phyloP scores from a whole-genome alignment of 2,888 invertebrate genomes.

The Drosophila differens region DNA sequence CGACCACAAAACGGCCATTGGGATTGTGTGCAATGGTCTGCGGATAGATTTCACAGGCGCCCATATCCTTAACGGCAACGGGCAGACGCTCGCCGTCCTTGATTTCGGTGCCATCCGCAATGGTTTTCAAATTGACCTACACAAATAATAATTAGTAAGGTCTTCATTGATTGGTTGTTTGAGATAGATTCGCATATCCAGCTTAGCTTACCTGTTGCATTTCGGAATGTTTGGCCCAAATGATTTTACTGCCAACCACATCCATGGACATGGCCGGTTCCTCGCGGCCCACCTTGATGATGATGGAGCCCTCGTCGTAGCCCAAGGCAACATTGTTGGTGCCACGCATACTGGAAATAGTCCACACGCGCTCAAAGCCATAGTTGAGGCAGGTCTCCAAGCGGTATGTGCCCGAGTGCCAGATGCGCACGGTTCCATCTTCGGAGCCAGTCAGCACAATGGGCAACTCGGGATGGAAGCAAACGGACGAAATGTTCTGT shows the following conservation, averaged over 20 bases:
- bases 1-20: conserved; percentile 96
- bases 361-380: conserved; percentile 99
- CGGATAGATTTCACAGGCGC: conserved; percentile 99
- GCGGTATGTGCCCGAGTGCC: conserved; percentile 99
- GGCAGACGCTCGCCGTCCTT: conserved; percentile 97
- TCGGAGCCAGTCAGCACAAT: conserved; percentile 98
- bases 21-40: conserved; percentile 99
- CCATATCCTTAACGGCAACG: conserved; percentile 98
- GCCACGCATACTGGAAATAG: conserved; percentile 95
- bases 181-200: not conserved
- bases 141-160: not conserved
- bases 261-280: conserved; percentile 99
- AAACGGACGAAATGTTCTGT: conserved; percentile 97
- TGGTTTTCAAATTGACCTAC: conserved; percentile 82
- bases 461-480: conserved; percentile 99
- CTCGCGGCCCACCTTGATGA: conserved; percentile 91
- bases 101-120: conserved; percentile 88
- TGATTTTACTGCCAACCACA: conserved; percentile 98
- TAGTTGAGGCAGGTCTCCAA: conserved; percentile 98
- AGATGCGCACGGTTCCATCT: conserved; percentile 98
- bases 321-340: conserved; percentile 98
- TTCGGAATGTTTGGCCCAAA: conserved; percentile 99
- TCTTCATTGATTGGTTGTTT: not conserved
- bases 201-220: conserved; percentile 91
- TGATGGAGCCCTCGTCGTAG: conserved; percentile 86